Percentiles rank a stretch among this genome's conserved stretches.
Conservation (phyloP, 1,140 invertebrate genomes). For the Luehdorfia chinensis region DNA sequence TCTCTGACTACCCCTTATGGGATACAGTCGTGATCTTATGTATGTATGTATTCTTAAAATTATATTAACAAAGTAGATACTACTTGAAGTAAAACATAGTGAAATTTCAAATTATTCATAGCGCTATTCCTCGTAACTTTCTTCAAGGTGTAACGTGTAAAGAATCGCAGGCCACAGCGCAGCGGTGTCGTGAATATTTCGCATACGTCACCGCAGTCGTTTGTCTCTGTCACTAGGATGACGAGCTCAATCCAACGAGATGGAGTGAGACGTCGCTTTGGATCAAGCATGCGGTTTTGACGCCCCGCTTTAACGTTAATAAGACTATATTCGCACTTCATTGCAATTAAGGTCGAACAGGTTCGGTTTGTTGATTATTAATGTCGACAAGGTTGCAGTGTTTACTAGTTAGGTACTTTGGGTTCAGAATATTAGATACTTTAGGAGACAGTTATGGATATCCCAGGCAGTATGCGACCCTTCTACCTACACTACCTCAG, state of each 20-base stretch:
- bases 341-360: neutral
- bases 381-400: neutral
- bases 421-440: neutral
- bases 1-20: too few species aligned
- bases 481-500: neutral
- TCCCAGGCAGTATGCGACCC: neutral
- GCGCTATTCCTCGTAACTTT: neutral
- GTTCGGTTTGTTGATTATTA: slow-evolving; percentile 7
- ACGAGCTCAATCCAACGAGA: neutral
- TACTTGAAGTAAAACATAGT: too few species aligned
- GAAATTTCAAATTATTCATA: too few species aligned
- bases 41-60: too few species aligned
- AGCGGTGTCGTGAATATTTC: neutral
- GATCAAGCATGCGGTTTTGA: neutral
- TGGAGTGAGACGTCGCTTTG: neutral
- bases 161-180: neutral
- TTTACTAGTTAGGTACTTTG: slow-evolving; percentile 7
- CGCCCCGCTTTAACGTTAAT: slow-evolving; percentile 1
- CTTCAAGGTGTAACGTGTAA: neutral
- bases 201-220: neutral
- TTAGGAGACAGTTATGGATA: slow-evolving; percentile 8
- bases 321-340: slow-evolving; percentile 2
- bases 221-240: slow-evolving; percentile 1
- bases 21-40: too few species aligned
- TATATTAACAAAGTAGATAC: too few species aligned